Evolutionary conservation across 1,140 invertebrate genomes (phyloP), one percentile per base, ranked within the genome.

Genomic region (Phymorhynchus buccinoides): DNA sequence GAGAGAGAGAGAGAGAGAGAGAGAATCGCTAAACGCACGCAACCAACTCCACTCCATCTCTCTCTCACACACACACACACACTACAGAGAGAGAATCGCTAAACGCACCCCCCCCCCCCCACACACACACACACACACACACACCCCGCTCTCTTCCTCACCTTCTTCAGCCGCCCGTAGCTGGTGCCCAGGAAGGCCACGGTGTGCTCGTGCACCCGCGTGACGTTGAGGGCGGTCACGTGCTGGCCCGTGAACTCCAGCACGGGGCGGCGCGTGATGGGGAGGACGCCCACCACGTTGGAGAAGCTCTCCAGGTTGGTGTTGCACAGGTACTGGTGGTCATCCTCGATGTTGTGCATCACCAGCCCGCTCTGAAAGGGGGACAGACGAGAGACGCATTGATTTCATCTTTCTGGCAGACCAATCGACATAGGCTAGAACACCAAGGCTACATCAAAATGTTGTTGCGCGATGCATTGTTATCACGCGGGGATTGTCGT

Each of bases 161-260:
- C 71, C 71, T 37, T 73, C 71, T 37, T 35, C 32, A 99, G 94
- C 92, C 98, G 96, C 32, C 98, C 98, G 88, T 96, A 95, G 79
- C 95, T 94, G 0, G 98, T 99, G 62, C 98, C 98, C 81, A 98
- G 95, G 94, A 99, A 99, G 32, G 98, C 97, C 44, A 99, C 97
- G 16, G 98, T 99, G 93, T 97, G 98, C 91, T 98, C 97, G 86
- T 98, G 97, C 56, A 98, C 98, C 22, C 97, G 97, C 22, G 97
- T 98, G n/a, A 97, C 96, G 30, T 97, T 97, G 14, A 99, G 96
- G 39, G 98, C 96, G 2, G 98, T 98, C 35, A 99, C 41, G 16
- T 56, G 42, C 35, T 84, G 85, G 27, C 86, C 83, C 30, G 32
- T 27, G 71, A 87, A 89, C 6, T 84, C 71, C 39, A 88, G 80